Evolutionary conservation across 1,140 invertebrate genomes (phyloP).

Genomic region (Temnothorax longispinosus): DNA sequence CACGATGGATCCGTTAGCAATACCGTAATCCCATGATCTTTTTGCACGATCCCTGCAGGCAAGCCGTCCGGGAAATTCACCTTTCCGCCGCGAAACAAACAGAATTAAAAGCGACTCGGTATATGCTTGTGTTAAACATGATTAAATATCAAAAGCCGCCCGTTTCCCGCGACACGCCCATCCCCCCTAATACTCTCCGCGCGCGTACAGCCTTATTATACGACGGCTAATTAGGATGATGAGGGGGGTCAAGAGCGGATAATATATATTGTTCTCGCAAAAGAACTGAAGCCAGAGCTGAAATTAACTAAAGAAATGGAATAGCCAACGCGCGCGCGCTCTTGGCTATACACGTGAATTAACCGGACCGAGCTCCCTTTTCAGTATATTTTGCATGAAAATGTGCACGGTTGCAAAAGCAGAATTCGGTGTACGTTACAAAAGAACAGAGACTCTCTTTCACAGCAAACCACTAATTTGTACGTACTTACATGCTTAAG

Average conservation of each 20-base stretch:
- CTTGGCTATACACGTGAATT: slow-evolving; percentile 1
- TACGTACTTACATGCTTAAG: neutral
- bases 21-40: slow-evolving; percentile 57
- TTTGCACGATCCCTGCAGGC: slow-evolving; percentile 59
- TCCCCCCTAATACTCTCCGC: slow-evolving; percentile 38
- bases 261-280: slow-evolving; percentile 73
- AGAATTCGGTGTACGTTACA: neutral
- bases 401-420: slow-evolving; percentile 23
- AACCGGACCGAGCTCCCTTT: slow-evolving; percentile 5
- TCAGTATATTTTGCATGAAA: slow-evolving; percentile 9
- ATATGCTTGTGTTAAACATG: slow-evolving; percentile 80
- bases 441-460: neutral
- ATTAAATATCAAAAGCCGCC: slow-evolving; percentile 84
- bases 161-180: slow-evolving; percentile 42
- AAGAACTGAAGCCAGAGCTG: neutral
- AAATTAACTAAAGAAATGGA: slow-evolving; percentile 47
- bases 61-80: slow-evolving; percentile 57
- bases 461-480: neutral
- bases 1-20: slow-evolving; percentile 34
- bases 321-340: neutral
- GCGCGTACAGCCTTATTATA: slow-evolving; percentile 76
- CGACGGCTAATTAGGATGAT: slow-evolving; percentile 80
- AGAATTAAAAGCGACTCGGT: slow-evolving; percentile 80
- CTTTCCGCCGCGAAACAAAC: slow-evolving; percentile 79
- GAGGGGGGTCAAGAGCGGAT: slow-evolving; percentile 69